These are phyloP conservation scores for Marcusenius ussheri DNA, from an alignment of 2,113 vertebrate species.

Conservation along the genomic window DNA sequence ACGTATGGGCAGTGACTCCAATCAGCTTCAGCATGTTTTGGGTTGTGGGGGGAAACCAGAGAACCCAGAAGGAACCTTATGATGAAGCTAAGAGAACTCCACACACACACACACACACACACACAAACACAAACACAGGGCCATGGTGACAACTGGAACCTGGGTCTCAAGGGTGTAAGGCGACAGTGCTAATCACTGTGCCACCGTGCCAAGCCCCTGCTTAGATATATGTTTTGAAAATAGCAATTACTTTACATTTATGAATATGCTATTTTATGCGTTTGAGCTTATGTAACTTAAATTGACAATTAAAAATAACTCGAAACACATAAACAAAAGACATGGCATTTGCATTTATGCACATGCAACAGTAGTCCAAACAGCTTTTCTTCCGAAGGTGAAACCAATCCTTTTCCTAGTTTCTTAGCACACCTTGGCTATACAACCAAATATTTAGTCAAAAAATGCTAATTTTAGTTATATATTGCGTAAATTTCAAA, in stretches of 20 bases:
- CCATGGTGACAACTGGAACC: not conserved
- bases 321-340: not conserved
- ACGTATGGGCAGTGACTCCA: not conserved
- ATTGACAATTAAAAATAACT: not conserved
- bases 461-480: not conserved
- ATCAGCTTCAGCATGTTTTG: not conserved
- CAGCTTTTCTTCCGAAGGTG: not conserved
- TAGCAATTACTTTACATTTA: not conserved
- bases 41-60: not conserved
- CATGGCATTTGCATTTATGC: not conserved
- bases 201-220: not conserved
- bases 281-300: not conserved
- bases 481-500: not conserved
- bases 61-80: not conserved
- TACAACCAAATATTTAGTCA: not conserved
- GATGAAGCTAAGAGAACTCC: not conserved
- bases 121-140: not conserved
- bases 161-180: not conserved
- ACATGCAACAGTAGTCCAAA: not conserved
- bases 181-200: not conserved
- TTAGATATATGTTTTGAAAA: not conserved
- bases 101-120: no score
- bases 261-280: not conserved
- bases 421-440: not conserved
- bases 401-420: not conserved